Base-by-base conservation (phyloP, 1,140 invertebrate species). In the Bursaphelenchus mucronatus region DNA sequence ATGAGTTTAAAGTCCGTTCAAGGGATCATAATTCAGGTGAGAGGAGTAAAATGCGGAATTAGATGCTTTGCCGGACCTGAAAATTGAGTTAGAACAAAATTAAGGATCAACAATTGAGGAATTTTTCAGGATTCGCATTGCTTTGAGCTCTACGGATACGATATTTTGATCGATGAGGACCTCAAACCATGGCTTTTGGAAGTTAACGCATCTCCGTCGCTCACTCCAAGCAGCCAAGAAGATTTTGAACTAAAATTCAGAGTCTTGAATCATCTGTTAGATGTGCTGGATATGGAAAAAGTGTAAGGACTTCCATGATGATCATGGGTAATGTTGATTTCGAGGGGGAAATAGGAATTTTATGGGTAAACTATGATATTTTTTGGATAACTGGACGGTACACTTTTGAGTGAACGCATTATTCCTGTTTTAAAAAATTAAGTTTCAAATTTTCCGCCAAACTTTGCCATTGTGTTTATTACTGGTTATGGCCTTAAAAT, bases 91-190 rank as follows among this genome's bases (percentile, higher is more conserved):
- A 19, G 11, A 8, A n/a, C 9, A n/a, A n/a, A n/a, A n/a, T n/a
- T n/a, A n/a, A n/a, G n/a, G n/a, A n/a, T n/a, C n/a, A n/a, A 43
- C 10, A 15, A 66, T 30, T 39, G 83, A 61, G 78, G 81, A 19
- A 84, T 84, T 30, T 82, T 84, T 55, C 82, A 85, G 73, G 84
- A 85, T 70, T 82, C 82, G 61, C 84, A 85, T 69, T 85, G 84
- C 65, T 85, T 85, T 76, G 85, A 85, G 67, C 78, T 85, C 15
- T 59, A 85, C 68, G 84, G 84, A n/a, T 85, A 85, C 67, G 84
- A 85, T 69, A 78, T 85, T 55, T 68, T 85, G 4, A 63, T 85
- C 5, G 83, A 85, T 74, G 67, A 63, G 10, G 71, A 81, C 40
- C 69, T 85, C 8, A 84, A 84, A 57, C 76, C 75, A 39, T 77